Base-by-base conservation (phyloP, 2,888 invertebrate species). In the Syrphus vitripennis region DNA sequence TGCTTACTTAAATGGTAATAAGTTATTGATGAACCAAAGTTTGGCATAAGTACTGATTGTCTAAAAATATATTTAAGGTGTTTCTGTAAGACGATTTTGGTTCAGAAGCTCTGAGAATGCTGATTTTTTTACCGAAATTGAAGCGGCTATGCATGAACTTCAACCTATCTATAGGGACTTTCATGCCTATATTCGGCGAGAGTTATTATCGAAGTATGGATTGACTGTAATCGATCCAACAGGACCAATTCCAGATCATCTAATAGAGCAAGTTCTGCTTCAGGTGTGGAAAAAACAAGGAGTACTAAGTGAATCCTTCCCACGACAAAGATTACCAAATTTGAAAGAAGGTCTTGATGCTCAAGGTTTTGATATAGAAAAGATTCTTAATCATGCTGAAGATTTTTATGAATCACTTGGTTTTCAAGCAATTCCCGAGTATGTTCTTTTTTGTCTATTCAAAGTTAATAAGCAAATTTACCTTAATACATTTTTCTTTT, bases 151-250 rank as follows among this genome's bases (percentile, higher is more conserved):
- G 95, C 93, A 94, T 71, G 94, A 96, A 89, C 91, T 97, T 53
- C 94, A 94, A 88, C 97, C 97, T 0, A 91, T 97, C 5, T 97
- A 97, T 90, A 92, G 95, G 75, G 95, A 97, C 89, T 92, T 97
- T 12, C 97, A 97, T 90, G 96, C 96, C 0, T 97, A 96, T 89
- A 95, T 96, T 1, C 93, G 97, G 88, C 93, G 94, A 87, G 94
- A 95, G 71, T 92, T 97, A 19, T 92, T 94, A 12, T 93, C 94
- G 89, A 93, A 94, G 88, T 96, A 96, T 90, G 96, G 96, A 1
- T 94, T 94, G 16, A 92, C 93, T 10, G 91, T 95, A 0, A 94
- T 95, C 0, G 93, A 94, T 0, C 93, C 94, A 53, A 93, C 91
- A 69, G 96, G 95, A 76, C 95, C 95, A 0, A 95, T 96, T 69